phyloP scores from a whole-genome alignment of 2,888 invertebrate species.

The Drosophila acutilabella region DNA sequence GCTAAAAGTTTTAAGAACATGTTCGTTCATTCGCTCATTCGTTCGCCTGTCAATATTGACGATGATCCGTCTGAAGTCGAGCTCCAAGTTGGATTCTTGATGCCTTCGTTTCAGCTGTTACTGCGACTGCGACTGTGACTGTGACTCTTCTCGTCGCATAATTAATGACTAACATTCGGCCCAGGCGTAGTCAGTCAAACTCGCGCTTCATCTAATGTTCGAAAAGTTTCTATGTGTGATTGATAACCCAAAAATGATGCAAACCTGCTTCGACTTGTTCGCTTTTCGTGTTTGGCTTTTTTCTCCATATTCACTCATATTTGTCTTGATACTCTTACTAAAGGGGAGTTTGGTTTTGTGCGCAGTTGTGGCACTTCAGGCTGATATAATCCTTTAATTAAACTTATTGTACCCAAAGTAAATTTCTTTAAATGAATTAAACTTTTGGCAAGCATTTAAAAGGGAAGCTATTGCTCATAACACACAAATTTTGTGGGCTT shows the following conservation, averaged over 20 bases:
- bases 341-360: not conserved
- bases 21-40: conserved; percentile 45
- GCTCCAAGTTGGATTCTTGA: conserved; percentile 6
- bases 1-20: conserved; percentile 80
- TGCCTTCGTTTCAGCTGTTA: conserved; percentile 18
- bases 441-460: no score
- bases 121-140: not conserved
- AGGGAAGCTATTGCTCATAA: no score
- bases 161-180: conserved; percentile 80
- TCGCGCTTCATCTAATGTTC: conserved; percentile 77
- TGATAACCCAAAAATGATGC: conserved; percentile 79
- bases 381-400: no score
- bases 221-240: conserved; percentile 76
- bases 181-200: conserved; percentile 80
- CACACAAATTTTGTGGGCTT: no score
- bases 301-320: conserved; percentile 10
- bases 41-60: conserved; percentile 76
- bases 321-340: conserved; percentile 30
- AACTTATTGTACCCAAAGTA: no score
- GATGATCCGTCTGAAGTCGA: conserved; percentile 58
- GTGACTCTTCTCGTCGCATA: conserved; percentile 61
- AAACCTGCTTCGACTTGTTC: conserved; percentile 68
- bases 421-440: no score
- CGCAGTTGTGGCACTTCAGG: not conserved
- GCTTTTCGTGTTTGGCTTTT: conserved; percentile 40